phyloP scores from a whole-genome alignment of 2,113 vertebrate genomes.

The Mobula hypostoma region DNA sequence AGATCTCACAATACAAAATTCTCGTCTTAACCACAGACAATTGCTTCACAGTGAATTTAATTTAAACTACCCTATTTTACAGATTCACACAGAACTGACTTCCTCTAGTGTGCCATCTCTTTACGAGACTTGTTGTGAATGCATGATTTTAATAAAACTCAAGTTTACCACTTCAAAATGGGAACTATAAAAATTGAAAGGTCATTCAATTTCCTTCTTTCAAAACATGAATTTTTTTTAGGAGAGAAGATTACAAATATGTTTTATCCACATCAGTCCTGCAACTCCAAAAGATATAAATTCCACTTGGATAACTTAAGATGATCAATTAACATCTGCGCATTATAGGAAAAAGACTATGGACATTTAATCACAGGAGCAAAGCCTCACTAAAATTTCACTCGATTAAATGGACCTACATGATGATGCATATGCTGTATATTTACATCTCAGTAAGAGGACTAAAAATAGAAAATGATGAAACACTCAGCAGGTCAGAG shows the following conservation, averaged over 20 bases:
- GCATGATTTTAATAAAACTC: background rate
- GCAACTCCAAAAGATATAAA: background rate
- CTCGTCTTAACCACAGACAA: background rate
- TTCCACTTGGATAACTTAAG: background rate
- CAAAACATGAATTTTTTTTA: background rate
- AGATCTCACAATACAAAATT: background rate
- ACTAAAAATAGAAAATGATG: no score
- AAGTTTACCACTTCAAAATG: background rate
- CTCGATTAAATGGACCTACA: background rate
- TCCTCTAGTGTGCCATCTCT: background rate
- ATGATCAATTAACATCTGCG: background rate
- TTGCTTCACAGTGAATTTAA: background rate
- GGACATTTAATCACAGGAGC: background rate
- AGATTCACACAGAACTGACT: background rate
- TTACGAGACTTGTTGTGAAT: background rate
- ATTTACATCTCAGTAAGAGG: background rate
- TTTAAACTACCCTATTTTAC: background rate
- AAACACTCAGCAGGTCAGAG: no score
- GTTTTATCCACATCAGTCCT: background rate
- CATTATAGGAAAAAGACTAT: background rate
- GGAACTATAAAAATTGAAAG: background rate
- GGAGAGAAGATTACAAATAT: background rate
- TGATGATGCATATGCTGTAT: background rate
- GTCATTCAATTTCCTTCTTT: background rate
- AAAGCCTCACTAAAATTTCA: background rate